Base-by-base conservation (phyloP, 2,888 invertebrate species). In the Orgyia antiqua region DNA sequence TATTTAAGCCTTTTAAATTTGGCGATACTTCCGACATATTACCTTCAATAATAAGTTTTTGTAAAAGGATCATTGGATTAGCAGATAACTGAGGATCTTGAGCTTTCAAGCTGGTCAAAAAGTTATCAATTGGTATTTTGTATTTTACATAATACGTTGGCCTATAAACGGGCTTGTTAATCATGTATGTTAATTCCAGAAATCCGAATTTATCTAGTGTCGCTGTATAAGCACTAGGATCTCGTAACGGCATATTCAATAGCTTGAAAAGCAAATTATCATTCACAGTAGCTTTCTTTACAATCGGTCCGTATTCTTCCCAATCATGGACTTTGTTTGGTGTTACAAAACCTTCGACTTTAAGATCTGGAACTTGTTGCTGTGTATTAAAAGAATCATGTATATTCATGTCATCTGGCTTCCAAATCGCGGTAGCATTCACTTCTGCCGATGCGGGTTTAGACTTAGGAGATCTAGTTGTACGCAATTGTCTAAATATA, bases 101-200 rank as follows among this genome's bases (percentile, higher is more conserved):
- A 8, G 28, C 5, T 4, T 70, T 18, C 17, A 75, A 28, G 9
- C 51, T 41, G 0, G 45, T 33, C 8, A 72, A 26, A 27, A 75
- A 76, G 1, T 44, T 45, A 4, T 43, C 20, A 27, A 71, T 70
- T 6, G 78, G 76, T 10, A 79, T 38, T 35, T 58, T 63, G 27
- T 75, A 79, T 54, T 77, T 78, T 0, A 78, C 68, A 34, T 67
- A 76, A 44, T 70, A 72, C 5, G 58, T 51, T 2, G 76, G 70
- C 20, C 69, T 62, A 21, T 71, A 66, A 17, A 62, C 33, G 0
- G 64, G 18, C 4, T 53, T 58, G 45, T 68, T 71, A 0, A 80
- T 32, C 33, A 64, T 47, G 44, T 75, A 80, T 2, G 76, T 78
- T 21, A 80, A 41, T 51, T 79, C 79, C 25, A 79, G 56, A 24